A percentile compares a stretch with the other conserved stretches of the same genome.
Evolutionary conservation across 1,140 invertebrate species (phyloP).

Genomic region (Cherax quadricarinatus): DNA sequence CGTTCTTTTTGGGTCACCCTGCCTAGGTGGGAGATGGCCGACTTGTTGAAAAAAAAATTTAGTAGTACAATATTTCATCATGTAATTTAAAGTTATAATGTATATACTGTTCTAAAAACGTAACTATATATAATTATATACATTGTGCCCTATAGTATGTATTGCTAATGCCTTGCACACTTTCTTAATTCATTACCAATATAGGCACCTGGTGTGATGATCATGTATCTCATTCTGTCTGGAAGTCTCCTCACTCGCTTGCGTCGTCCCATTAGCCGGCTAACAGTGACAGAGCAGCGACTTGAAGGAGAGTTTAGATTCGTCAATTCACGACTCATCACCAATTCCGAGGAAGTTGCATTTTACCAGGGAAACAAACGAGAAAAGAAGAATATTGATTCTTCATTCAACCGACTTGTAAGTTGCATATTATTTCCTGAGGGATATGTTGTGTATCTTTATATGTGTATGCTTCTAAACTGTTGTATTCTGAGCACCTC

Average conservation of each 20-base stretch:
- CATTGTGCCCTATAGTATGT: background rate
- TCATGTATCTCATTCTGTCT: conserved; percentile 90
- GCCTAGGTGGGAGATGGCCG: too few relatives aligned
- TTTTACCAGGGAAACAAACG: conserved; percentile 96
- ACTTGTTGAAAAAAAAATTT: too few relatives aligned
- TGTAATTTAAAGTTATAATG: too few relatives aligned
- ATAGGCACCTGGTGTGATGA: conserved; percentile 90
- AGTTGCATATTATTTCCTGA: conserved; percentile 74
- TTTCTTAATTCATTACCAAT: background rate
- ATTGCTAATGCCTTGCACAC: background rate
- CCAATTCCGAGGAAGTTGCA: conserved; percentile 98
- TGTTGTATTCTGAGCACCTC: too few relatives aligned
- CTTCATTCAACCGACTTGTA: conserved; percentile 93
- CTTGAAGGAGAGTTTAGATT: conserved; percentile 98
- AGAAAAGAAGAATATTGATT: conserved; percentile 91
- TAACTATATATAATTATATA: too few relatives aligned
- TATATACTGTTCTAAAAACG: too few relatives aligned
- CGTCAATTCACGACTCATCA: conserved; percentile 96
- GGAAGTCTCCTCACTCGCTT: conserved; percentile 88
- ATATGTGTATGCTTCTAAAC: too few relatives aligned
- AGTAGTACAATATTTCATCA: too few relatives aligned
- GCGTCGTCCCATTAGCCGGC: conserved; percentile 88
- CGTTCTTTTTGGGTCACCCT: too few relatives aligned
- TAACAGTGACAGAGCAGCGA: conserved; percentile 96
- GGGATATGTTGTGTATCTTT: too few relatives aligned